A percentile compares a stretch with the other conserved stretches of the same genome.
These are phyloP conservation scores for Sander vitreus DNA, from an alignment of 2,113 vertebrate genomes.

Conservation along the genomic window DNA sequence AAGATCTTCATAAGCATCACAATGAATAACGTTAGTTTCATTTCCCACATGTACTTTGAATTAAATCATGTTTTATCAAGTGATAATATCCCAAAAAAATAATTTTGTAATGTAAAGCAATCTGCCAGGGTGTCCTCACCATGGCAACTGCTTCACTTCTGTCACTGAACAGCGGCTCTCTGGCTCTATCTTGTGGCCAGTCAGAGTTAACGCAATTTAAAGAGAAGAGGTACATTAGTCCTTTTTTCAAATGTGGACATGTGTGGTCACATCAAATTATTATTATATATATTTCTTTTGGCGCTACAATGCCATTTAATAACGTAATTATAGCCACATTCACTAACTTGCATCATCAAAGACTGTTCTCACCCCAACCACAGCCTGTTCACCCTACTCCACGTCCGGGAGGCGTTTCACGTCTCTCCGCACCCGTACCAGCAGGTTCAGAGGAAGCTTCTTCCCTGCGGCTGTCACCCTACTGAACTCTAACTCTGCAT, in stretches of 20 bases:
- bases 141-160: neutral
- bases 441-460: too few species aligned
- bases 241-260: neutral
- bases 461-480: too few species aligned
- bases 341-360: too few species aligned
- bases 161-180: neutral
- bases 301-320: neutral
- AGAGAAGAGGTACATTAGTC: neutral
- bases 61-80: neutral
- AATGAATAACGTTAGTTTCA: too few species aligned
- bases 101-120: neutral
- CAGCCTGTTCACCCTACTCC: too few species aligned
- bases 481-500: too few species aligned
- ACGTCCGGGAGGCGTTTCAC: too few species aligned
- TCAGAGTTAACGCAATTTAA: neutral
- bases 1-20: too few species aligned
- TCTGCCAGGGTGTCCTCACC: neutral
- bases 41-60: neutral
- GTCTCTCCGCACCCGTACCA: too few species aligned
- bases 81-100: neutral
- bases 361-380: too few species aligned
- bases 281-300: neutral
- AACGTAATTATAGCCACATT: too few species aligned
- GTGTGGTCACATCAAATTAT: too few species aligned
- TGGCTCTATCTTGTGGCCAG: neutral